Percentiles rank a stretch among this genome's conserved stretches.
Conservation (phyloP, 2,797 vertebrate genomes). For the Danio choprae region DNA sequence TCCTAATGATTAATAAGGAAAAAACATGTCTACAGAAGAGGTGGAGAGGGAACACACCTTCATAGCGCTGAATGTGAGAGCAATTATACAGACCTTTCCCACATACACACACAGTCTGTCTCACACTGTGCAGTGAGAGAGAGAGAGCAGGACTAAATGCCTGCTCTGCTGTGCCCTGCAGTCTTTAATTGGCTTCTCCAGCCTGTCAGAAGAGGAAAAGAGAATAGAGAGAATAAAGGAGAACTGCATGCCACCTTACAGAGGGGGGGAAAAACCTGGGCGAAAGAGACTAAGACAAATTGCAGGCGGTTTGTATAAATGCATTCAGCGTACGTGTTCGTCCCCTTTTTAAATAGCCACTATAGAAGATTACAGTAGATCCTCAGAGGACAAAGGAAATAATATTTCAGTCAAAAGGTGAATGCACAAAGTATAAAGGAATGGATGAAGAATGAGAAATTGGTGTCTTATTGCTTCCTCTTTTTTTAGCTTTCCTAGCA, state of each 20-base stretch:
- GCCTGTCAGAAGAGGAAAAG: slow-evolving; percentile 60
- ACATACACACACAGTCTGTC: slow-evolving; percentile 13
- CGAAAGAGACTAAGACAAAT: slow-evolving; percentile 57
- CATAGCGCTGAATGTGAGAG: not conserved
- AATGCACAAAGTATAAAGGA: slow-evolving; percentile 15
- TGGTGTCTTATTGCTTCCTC: not conserved
- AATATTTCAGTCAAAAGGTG: slow-evolving; percentile 4
- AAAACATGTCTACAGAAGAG: not conserved
- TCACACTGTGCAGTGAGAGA: not conserved
- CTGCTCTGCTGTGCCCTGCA: slow-evolving; percentile 37
- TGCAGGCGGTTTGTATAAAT: slow-evolving; percentile 70
- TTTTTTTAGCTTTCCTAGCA: not conserved
- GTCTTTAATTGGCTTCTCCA: slow-evolving; percentile 50
- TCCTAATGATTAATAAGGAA: slow-evolving; percentile 3
- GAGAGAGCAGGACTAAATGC: slow-evolving; percentile 32
- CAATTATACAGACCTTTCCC: slow-evolving; percentile 32
- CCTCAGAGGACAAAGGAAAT: slow-evolving; percentile 3
- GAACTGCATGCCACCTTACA: slow-evolving; percentile 30
- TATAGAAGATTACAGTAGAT: slow-evolving; percentile 1
- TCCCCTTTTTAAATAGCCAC: slow-evolving; percentile 52
- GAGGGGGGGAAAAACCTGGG: slow-evolving; percentile 59
- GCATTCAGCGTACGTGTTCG: slow-evolving; percentile 68
- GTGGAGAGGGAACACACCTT: not conserved
- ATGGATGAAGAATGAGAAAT: not conserved
- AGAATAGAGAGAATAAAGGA: slow-evolving; percentile 64